Evolutionary conservation across 2,113 vertebrate species (phyloP).

Genomic region (Megaceryle maxima): DNA sequence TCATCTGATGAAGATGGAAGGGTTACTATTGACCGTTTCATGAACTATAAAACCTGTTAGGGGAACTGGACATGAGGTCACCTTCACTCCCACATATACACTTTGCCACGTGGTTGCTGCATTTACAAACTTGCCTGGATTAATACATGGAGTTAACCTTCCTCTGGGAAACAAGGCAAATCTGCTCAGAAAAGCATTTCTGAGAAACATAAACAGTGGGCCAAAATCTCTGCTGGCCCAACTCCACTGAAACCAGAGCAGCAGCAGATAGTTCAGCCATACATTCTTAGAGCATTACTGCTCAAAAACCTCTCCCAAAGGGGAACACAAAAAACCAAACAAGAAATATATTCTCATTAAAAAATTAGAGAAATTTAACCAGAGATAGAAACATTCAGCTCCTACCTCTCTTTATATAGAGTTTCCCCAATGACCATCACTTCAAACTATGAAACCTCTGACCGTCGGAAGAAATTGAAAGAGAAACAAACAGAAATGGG

Average conservation of each 20-base stretch:
- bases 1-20: background rate
- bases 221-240: conserved; percentile 14
- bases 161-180: background rate
- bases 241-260: conserved; percentile 26
- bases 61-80: background rate
- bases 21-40: background rate
- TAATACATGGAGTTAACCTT: background rate
- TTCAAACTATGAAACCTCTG: background rate
- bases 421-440: background rate
- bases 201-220: background rate
- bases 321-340: background rate
- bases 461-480: background rate
- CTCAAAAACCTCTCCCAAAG: conserved; percentile 31
- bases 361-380: conserved; percentile 20
- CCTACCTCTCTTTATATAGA: background rate
- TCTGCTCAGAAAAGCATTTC: conserved; percentile 34
- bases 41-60: background rate
- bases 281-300: conserved; percentile 34
- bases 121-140: background rate
- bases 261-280: conserved; percentile 13
- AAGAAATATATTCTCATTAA: conserved; percentile 27
- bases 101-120: background rate
- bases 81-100: background rate
- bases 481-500: background rate
- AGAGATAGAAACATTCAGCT: background rate